Conservation (phyloP, 2,797 vertebrate species). For the Alfaro cultratus region DNA sequence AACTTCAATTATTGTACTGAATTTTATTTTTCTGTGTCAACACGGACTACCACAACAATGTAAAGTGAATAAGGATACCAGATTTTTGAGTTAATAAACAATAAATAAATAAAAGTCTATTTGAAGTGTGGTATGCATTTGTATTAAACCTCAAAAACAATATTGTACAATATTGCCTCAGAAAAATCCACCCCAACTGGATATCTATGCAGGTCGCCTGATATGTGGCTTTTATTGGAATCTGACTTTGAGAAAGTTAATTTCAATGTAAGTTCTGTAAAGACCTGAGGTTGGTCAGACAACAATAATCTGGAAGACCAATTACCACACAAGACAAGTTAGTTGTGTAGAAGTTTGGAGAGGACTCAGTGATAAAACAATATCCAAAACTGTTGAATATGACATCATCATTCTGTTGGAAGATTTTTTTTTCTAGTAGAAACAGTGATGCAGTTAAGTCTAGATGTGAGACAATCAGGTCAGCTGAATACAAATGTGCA, state of each 20-base stretch:
- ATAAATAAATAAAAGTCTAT: background rate
- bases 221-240: background rate
- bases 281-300: background rate
- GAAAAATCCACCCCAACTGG: background rate
- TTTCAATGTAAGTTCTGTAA: background rate
- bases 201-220: background rate
- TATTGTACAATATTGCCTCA: background rate
- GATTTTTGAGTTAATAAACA: background rate
- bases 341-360: background rate
- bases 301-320: background rate
- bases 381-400: background rate
- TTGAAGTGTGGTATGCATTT: background rate
- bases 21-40: background rate
- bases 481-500: background rate
- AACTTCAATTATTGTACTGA: background rate
- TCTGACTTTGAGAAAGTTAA: background rate
- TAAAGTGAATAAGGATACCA: background rate
- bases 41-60: background rate
- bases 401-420: background rate
- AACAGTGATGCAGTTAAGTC: background rate
- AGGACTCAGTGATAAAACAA: background rate
- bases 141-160: background rate
- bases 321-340: background rate
- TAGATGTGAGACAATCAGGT: background rate
- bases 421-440: background rate